Evolutionary conservation across 35 echinoderm and acorn worm genomes (phyloP).

Genomic region (Lytechinus pictus): DNA sequence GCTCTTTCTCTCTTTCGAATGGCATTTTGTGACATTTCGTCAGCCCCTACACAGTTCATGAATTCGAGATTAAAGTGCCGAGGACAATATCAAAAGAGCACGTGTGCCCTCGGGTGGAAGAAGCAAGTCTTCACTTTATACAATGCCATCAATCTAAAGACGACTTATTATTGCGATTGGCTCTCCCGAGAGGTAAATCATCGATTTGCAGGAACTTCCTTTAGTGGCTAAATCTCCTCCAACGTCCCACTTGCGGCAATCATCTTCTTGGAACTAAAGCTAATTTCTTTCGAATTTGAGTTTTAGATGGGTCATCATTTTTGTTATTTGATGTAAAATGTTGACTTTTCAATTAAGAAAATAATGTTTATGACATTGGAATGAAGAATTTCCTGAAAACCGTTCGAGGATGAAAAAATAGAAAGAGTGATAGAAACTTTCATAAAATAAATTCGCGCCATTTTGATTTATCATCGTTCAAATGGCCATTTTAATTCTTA

Average conservation of each 20-base stretch:
- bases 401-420: not conserved
- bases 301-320: too few relatives aligned
- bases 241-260: not conserved
- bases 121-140: not conserved
- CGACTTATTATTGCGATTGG: not conserved
- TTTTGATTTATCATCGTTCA: too few relatives aligned
- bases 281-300: not conserved
- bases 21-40: not conserved
- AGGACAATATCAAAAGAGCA: not conserved
- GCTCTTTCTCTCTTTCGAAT: not conserved
- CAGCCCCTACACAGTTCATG: not conserved
- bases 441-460: too few relatives aligned
- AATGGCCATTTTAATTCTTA: too few relatives aligned
- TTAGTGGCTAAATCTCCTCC: not conserved
- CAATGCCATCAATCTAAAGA: not conserved
- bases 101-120: not conserved
- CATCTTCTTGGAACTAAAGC: not conserved
- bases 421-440: not conserved
- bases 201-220: not conserved
- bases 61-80: constrained; percentile 10
- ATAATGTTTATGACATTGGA: not conserved
- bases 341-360: too few relatives aligned
- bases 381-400: not conserved
- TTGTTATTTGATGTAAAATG: too few relatives aligned
- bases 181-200: not conserved